These are phyloP conservation scores for Mamestra brassicae DNA, from an alignment of 2,888 invertebrate genomes.

Conservation along the genomic window DNA sequence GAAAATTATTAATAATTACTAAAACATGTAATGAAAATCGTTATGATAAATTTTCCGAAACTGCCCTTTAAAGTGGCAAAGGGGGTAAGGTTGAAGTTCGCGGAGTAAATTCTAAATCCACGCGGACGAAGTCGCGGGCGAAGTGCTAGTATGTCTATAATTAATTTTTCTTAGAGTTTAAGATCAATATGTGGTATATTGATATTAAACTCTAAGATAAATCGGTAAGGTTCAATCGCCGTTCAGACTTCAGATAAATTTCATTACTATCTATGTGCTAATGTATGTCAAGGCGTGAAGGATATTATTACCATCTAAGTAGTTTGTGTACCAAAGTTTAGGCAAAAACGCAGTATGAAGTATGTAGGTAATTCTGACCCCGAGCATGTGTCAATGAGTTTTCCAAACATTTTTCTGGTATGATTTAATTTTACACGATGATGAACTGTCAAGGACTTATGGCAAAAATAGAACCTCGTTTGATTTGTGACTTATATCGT, in stretches of 20 bases:
- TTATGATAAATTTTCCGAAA: too few species aligned
- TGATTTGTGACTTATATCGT: not conserved
- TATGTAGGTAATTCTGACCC: not conserved
- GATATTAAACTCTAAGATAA: too few species aligned
- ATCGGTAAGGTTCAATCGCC: not conserved
- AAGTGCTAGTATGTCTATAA: too few species aligned
- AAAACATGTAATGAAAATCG: too few species aligned
- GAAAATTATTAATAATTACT: too few species aligned
- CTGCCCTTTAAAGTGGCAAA: too few species aligned
- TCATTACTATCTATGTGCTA: slow-evolving; percentile 34
- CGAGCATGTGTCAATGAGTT: slow-evolving; percentile 17
- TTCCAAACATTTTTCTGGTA: slow-evolving; percentile 27
- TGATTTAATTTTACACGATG: slow-evolving; percentile 25
- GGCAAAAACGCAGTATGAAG: not conserved
- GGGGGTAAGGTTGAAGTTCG: too few species aligned
- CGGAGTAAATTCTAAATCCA: too few species aligned
- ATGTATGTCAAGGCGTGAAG: slow-evolving; percentile 21
- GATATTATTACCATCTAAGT: slow-evolving; percentile 16
- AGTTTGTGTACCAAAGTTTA: slow-evolving; percentile 8
- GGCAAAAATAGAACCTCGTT: slow-evolving; percentile 2
- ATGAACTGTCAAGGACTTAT: not conserved
- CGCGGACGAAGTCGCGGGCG: too few species aligned
- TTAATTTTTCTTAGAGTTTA: not conserved
- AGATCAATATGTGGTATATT: slow-evolving; percentile 14
- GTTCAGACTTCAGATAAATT: slow-evolving; percentile 3